Evolutionary conservation across 23 tunicate genomes (phyloP).

Genomic region (Phallusia fumigata): DNA sequence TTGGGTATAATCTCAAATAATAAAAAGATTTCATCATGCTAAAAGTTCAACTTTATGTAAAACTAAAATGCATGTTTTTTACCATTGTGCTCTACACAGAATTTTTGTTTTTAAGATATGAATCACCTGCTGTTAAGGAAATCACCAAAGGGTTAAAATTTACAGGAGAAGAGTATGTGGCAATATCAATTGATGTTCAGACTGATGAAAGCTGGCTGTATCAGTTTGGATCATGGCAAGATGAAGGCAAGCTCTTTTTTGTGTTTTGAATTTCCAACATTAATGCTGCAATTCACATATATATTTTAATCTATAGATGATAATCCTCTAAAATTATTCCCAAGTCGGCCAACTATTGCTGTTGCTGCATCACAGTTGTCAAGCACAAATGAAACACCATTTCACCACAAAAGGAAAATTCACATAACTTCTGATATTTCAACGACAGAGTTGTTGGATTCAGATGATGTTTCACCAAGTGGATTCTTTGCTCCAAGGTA

Average conservation of each 20-base stretch:
- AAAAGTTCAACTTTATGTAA: no score
- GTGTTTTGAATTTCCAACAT: no score
- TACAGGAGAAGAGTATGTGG: conserved; percentile 72
- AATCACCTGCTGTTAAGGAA: conserved; percentile 31
- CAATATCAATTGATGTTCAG: conserved; percentile 79
- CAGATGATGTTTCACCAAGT: neutral
- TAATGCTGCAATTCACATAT: neutral
- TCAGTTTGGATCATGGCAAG: neutral
- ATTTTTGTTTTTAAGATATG: conserved; percentile 4
- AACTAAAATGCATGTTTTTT: no score
- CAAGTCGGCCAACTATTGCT: conserved; percentile 21
- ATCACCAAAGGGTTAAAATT: conserved; percentile 45
- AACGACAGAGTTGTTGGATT: conserved; percentile 29
- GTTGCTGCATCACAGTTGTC: conserved; percentile 27
- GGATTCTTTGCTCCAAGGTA: neutral
- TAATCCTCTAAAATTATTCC: neutral
- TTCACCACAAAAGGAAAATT: conserved; percentile 12
- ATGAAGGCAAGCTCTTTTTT: neutral
- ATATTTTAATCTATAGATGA: neutral
- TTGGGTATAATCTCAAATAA: no score
- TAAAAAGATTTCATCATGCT: no score
- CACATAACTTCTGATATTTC: conserved; percentile 38
- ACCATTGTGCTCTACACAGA: no score
- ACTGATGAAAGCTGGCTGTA: conserved; percentile 80
- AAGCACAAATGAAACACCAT: neutral